Base-by-base conservation (phyloP, 2,797 vertebrate species). In the Acridotheres tristis region DNA sequence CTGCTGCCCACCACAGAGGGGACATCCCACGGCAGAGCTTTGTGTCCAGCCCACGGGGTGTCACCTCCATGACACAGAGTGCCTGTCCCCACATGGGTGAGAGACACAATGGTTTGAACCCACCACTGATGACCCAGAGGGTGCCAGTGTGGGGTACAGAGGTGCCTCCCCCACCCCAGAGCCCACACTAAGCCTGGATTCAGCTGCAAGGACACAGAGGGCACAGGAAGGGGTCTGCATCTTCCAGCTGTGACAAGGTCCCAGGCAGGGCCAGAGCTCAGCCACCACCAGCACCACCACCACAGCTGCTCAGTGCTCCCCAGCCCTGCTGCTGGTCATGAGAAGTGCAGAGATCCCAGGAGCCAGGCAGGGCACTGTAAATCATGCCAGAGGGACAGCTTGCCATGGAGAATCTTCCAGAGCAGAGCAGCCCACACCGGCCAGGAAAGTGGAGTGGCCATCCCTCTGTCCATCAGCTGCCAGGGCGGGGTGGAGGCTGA, bases 201-300 rank as follows among this genome's bases (percentile, higher is more conserved):
- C 9, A 38, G 38, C 26, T 18, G 23, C 27, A 10, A 38, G 27
- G 50, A n/a, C 71, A 13, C 16, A 1, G 25, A 47, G 57, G 22
- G 26, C 13, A 30, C 4, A 25, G 43, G 20, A 57, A 48, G 21
- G 40, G 38, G 48, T 42, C 38, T 23, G 16, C 25, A 9, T 14
- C 34, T 13, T 1, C 36, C 75, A 78, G 47, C 26, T 9, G 16
- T 11, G 30, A 48, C 22, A 23, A 34, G 11, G 30, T 34, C 3
- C 3, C 40, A 34, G 14, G 1, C 25, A 30, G n/a, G 27, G 26
- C n/a, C 42, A 19, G 54, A 13, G 29, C 69, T 63, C 40, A 22
- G 61, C 13, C 2, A 2, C 3, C 1, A 3, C 1, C 5, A 66
- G 53, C 12, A 1, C 21, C 0, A 0, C 4, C 7, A 3, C 2